phyloP scores from a whole-genome alignment of 2,113 vertebrate genomes.

The Cryptomyrus ogoouensis region DNA sequence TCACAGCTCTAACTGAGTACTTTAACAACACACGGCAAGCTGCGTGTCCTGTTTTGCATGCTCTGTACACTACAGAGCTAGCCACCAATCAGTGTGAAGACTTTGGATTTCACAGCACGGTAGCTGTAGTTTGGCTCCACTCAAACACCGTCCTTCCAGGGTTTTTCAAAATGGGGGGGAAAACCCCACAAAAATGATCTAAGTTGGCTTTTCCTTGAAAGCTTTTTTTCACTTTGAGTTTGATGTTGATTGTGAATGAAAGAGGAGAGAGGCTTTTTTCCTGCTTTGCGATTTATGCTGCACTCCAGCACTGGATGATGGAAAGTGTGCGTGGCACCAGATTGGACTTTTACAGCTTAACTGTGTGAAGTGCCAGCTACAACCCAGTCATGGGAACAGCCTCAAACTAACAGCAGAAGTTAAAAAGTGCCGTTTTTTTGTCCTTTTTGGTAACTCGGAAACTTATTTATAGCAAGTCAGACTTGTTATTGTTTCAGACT shows the following conservation, averaged over 20 bases:
- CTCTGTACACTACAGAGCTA: background rate
- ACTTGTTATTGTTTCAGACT: constrained; percentile 3
- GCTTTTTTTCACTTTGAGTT: background rate
- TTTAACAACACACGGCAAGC: background rate
- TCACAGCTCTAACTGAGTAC: background rate
- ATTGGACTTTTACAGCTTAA: background rate
- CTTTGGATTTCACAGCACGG: background rate
- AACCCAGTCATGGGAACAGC: background rate
- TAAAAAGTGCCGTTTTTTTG: background rate
- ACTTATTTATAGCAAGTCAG: background rate
- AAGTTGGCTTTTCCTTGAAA: constrained; percentile 5
- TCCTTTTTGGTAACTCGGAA: background rate
- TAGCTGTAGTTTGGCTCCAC: background rate
- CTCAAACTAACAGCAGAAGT: background rate
- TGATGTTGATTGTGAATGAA: constrained; percentile 9
- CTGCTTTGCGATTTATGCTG: background rate
- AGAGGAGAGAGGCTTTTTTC: background rate
- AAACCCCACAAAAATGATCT: background rate
- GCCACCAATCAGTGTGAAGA: background rate
- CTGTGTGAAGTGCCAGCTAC: background rate
- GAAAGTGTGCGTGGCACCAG: background rate
- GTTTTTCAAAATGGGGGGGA: background rate
- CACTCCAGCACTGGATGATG: background rate
- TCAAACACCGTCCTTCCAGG: background rate
- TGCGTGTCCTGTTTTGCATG: background rate